Percentiles rank a stretch among this genome's conserved stretches.
These are phyloP conservation scores for Nephrotoma appendiculata DNA, from an alignment of 2,888 invertebrate genomes.

Conservation along the genomic window DNA sequence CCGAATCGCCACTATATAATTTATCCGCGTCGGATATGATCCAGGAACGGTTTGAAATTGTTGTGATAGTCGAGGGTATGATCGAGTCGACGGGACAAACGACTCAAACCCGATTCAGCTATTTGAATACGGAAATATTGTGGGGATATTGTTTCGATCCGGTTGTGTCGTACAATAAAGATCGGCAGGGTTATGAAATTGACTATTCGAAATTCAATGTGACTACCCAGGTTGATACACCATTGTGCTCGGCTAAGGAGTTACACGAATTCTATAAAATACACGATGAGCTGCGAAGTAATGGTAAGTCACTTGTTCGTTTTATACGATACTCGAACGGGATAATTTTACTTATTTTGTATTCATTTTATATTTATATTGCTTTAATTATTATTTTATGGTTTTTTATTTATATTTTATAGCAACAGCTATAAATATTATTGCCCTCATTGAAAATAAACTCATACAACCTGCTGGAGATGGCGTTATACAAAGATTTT, in stretches of 20 bases:
- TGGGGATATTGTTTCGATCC: constrained; percentile 85
- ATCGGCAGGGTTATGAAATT: no score
- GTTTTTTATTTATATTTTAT: neutral
- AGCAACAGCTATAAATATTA: neutral
- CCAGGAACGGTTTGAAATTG: constrained; percentile 72
- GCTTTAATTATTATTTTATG: neutral
- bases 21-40: constrained; percentile 76
- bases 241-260: no score
- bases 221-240: no score
- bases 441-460: no score
- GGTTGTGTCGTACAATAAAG: no score
- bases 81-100: constrained; percentile 79
- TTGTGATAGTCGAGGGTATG: constrained; percentile 78
- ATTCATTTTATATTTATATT: no score
- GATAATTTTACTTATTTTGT: no score
- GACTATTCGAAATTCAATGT: no score
- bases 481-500: no score
- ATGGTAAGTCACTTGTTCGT: neutral
- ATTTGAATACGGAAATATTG: constrained; percentile 55
- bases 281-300: constrained; percentile 22
- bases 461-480: no score
- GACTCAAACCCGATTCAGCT: constrained; percentile 70
- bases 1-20: constrained; percentile 71
- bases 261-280: no score
- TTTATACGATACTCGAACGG: neutral